Conservation (phyloP, 2,797 vertebrate species). For the Gila robusta region DNA sequence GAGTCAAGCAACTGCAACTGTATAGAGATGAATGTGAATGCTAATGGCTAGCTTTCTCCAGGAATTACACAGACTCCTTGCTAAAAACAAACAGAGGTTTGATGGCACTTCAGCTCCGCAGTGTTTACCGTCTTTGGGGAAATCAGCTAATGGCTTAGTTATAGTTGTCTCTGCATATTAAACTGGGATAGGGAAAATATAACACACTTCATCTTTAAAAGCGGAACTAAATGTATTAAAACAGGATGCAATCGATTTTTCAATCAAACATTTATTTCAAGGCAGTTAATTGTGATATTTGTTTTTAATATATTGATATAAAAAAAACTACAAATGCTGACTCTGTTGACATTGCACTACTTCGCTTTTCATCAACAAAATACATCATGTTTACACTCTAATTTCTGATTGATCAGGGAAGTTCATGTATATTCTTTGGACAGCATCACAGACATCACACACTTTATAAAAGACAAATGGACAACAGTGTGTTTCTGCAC, state of each 20-base stretch:
- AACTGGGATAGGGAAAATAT: neutral
- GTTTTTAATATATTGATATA: too few species aligned
- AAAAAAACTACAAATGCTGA: too few species aligned
- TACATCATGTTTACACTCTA: neutral
- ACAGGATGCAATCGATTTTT: neutral
- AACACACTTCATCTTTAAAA: neutral
- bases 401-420: neutral
- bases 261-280: neutral
- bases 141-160: conserved; percentile 17
- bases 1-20: neutral
- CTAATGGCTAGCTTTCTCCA: neutral
- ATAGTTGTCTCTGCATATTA: conserved; percentile 10
- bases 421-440: neutral
- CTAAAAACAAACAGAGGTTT: conserved; percentile 23
- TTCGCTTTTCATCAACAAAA: neutral
- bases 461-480: neutral
- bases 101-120: neutral
- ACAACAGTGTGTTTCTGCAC: too few species aligned
- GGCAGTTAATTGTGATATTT: too few species aligned
- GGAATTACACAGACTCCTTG: conserved; percentile 2
- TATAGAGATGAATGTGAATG: neutral
- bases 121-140: conserved; percentile 17
- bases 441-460: neutral
- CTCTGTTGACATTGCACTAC: too few species aligned
- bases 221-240: neutral